A percentile compares a stretch with the other conserved stretches of the same genome.
These are phyloP conservation scores for Rhinophrynus dorsalis DNA, from an alignment of 2,797 vertebrate genomes.

Conservation along the genomic window DNA sequence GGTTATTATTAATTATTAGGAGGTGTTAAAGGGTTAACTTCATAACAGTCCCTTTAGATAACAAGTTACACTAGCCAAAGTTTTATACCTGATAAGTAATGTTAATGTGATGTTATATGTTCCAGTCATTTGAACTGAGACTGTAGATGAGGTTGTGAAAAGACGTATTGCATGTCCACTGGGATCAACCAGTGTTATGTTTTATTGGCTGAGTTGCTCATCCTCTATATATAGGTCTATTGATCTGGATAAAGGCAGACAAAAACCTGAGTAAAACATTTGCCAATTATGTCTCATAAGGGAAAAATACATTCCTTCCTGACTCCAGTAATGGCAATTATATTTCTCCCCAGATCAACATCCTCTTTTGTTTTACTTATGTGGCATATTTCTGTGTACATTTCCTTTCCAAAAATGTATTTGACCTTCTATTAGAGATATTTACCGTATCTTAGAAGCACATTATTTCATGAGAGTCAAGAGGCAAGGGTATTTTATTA, in stretches of 20 bases:
- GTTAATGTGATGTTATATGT: too few species aligned
- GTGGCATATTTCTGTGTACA: not conserved
- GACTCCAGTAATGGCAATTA: constrained; percentile 15
- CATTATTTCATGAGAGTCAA: not conserved
- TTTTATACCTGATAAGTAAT: too few species aligned
- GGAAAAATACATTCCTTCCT: constrained; percentile 16
- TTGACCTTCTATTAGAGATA: not conserved
- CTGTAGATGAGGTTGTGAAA: not conserved
- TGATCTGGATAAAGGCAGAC: constrained; percentile 30
- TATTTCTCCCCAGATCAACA: constrained; percentile 15
- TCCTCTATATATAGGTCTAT: constrained; percentile 25
- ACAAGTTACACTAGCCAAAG: too few species aligned
- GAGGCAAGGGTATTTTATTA: not conserved
- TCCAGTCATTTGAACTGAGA: not conserved
- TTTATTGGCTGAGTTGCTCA: constrained; percentile 10
- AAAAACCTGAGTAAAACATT: constrained; percentile 29
- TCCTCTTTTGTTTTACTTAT: not conserved
- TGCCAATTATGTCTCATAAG: constrained; percentile 31
- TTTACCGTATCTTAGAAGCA: not conserved
- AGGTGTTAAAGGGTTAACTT: too few species aligned
- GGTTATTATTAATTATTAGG: too few species aligned
- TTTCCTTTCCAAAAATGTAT: not conserved
- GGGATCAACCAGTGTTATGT: not conserved
- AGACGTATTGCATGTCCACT: not conserved
- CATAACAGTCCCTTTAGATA: too few species aligned